A percentile compares a stretch with the other conserved stretches of the same genome.
Conservation (phyloP, 1,140 invertebrate species). For the Psilanteris sp. region DNA sequence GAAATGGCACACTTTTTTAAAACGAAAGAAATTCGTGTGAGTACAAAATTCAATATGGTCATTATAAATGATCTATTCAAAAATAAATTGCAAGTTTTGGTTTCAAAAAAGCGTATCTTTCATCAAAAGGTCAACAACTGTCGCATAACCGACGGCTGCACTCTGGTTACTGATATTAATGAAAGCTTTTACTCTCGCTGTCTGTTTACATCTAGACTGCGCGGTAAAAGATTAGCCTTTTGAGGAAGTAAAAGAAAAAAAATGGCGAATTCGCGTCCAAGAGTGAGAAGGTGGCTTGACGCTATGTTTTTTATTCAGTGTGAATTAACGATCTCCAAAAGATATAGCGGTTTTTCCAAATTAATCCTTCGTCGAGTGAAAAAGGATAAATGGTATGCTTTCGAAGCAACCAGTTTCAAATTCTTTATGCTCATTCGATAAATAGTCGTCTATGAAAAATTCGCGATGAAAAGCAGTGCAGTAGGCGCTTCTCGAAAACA, state of each 20-base stretch:
- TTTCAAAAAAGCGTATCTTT: constrained; percentile 24
- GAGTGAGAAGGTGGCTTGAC: constrained; percentile 43
- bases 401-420: constrained; percentile 42
- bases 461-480: constrained; percentile 26
- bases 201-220: constrained; percentile 44
- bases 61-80: constrained; percentile 16
- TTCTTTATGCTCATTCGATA: constrained; percentile 46
- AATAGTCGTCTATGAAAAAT: constrained; percentile 49
- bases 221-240: constrained; percentile 53
- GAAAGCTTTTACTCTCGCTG: constrained; percentile 46
- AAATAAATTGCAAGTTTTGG: constrained; percentile 18
- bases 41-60: constrained; percentile 8
- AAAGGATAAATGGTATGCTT: constrained; percentile 37
- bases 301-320: constrained; percentile 51
- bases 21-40: background rate
- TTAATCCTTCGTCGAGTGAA: constrained; percentile 52
- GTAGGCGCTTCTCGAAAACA: constrained; percentile 8
- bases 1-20: too few relatives aligned
- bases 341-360: constrained; percentile 51
- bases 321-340: constrained; percentile 56
- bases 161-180: constrained; percentile 43
- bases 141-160: constrained; percentile 31
- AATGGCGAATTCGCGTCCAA: constrained; percentile 26
- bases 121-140: constrained; percentile 43
- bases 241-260: constrained; percentile 33